Percentiles rank a stretch among this genome's conserved stretches.
These are phyloP conservation scores for Oscarella lobularis DNA, from an alignment of 37 sponge, comb jelly and placozoan species.

Conservation along the genomic window DNA sequence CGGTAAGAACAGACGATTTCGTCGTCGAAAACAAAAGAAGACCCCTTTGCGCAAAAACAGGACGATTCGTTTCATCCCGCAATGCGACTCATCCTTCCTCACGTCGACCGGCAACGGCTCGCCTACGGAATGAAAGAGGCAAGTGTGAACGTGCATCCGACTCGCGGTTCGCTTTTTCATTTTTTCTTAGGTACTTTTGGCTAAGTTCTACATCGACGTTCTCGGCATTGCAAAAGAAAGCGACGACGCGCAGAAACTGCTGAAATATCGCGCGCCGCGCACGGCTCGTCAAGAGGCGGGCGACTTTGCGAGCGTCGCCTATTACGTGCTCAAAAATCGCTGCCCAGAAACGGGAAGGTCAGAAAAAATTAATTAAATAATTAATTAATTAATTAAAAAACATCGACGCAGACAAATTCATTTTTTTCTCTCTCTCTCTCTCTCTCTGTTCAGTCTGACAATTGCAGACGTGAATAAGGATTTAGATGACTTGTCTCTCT, in stretches of 20 bases:
- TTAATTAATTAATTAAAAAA: too few species aligned
- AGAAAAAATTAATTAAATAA: not conserved
- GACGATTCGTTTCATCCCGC: constrained; percentile 49
- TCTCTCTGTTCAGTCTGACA: constrained; percentile 24
- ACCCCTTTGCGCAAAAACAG: not conserved
- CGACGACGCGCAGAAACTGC: constrained; percentile 80
- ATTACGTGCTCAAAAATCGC: constrained; percentile 63
- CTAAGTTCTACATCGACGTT: constrained; percentile 91
- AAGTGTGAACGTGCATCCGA: not conserved
- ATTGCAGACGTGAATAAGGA: constrained; percentile 60
- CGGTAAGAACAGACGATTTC: too few species aligned
- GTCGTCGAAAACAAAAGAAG: too few species aligned
- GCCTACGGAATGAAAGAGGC: constrained; percentile 90
- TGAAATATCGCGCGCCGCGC: constrained; percentile 72
- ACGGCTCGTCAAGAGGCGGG: constrained; percentile 40
- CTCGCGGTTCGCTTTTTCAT: not conserved
- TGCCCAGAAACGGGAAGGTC: constrained; percentile 84
- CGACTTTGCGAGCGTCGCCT: constrained; percentile 85
- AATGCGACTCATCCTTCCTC: constrained; percentile 77
- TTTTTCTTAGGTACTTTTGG: constrained; percentile 26
- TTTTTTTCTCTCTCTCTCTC: not conserved
- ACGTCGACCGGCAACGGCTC: constrained; percentile 50
- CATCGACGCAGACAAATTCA: not conserved
- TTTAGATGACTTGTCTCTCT: constrained; percentile 54
- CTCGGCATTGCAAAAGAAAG: constrained; percentile 81